phyloP scores from a whole-genome alignment of 2,797 vertebrate genomes.

The Lepus townsendii region DNA sequence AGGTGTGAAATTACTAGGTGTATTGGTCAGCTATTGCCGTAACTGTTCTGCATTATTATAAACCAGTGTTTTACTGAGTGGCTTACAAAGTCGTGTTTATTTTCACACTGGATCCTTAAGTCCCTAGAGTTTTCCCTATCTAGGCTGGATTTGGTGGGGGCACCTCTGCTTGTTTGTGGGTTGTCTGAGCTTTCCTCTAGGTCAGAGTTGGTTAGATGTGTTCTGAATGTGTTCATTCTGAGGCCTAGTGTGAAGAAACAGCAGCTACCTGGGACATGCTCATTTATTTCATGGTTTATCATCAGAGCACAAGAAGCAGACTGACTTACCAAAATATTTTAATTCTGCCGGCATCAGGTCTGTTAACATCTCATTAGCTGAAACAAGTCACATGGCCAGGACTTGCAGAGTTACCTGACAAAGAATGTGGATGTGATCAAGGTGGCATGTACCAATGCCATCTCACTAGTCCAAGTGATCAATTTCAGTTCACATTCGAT shows the following conservation, averaged over 20 bases:
- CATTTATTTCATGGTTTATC: conserved; percentile 37
- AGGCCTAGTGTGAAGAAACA: background rate
- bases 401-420: conserved; percentile 28
- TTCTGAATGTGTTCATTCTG: conserved; percentile 34
- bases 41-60: conserved; percentile 18
- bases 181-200: conserved; percentile 8
- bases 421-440: background rate
- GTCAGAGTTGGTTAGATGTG: background rate
- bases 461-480: too few relatives aligned
- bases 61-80: conserved; percentile 47
- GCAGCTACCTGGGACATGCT: conserved; percentile 5
- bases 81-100: conserved; percentile 28
- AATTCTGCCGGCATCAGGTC: conserved; percentile 9
- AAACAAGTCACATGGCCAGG: conserved; percentile 31
- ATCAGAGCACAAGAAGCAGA: conserved; percentile 22
- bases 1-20: background rate
- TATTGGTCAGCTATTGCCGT: conserved; percentile 6
- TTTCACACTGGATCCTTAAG: background rate
- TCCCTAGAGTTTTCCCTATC: conserved; percentile 8
- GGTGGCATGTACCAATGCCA: too few relatives aligned
- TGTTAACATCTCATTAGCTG: conserved; percentile 40
- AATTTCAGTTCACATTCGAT: too few relatives aligned
- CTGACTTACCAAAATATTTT: background rate
- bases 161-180: background rate
- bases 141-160: background rate